Conservation (phyloP, 2,113 vertebrate species). For the Malurus cyaneus region DNA sequence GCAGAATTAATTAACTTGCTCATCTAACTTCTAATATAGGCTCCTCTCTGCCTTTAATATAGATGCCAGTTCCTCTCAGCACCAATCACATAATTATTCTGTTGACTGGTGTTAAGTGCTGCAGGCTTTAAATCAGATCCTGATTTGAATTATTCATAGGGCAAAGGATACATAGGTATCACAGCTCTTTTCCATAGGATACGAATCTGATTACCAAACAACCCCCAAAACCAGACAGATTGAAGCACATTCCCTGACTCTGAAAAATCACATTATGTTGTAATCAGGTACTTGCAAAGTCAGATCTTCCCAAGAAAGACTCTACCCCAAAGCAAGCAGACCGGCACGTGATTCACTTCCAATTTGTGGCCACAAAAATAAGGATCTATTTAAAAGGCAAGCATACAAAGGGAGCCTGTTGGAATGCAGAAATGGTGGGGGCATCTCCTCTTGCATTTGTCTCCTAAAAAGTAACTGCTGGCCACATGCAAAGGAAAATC, state of each 20-base stretch:
- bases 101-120: not conserved
- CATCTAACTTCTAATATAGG: not conserved
- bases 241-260: not conserved
- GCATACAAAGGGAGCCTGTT: not conserved
- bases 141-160: constrained; percentile 29
- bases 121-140: constrained; percentile 32
- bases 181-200: constrained; percentile 16
- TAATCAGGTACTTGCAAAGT: not conserved
- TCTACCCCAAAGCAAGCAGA: not conserved
- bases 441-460: not conserved
- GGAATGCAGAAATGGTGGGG: not conserved
- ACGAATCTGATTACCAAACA: not conserved
- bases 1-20: not conserved
- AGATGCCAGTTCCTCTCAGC: not conserved
- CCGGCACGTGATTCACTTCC: not conserved
- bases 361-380: not conserved
- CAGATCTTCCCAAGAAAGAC: not conserved
- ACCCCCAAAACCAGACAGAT: not conserved
- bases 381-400: not conserved
- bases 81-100: constrained; percentile 17
- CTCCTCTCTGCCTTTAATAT: not conserved
- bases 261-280: not conserved
- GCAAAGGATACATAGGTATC: not conserved
- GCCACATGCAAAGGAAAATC: not conserved
- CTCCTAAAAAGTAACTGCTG: not conserved